Conservation (phyloP, 92 coral and sea anemone species). For the Pocillopora grandis region DNA sequence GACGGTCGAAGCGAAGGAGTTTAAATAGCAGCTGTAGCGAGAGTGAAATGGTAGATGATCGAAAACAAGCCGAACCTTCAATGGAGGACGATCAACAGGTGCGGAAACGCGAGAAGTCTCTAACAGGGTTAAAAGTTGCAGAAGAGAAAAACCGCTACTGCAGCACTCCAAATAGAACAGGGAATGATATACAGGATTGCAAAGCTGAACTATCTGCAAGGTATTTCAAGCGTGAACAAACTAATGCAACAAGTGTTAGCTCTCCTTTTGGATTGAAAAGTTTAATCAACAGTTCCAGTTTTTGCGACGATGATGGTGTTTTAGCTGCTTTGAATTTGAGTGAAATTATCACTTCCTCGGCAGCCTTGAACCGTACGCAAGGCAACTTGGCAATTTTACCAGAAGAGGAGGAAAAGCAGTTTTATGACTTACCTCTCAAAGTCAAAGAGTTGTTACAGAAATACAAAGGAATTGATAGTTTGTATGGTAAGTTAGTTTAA, state of each 20-base stretch:
- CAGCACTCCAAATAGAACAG: constrained; percentile 19
- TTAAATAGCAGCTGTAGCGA: constrained; percentile 13
- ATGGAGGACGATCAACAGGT: not conserved
- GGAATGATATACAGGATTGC: constrained; percentile 6
- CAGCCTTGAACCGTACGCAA: constrained; percentile 4
- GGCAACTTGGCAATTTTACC: not conserved
- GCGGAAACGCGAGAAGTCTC: not conserved
- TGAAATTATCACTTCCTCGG: constrained; percentile 54
- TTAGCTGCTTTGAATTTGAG: constrained; percentile 83
- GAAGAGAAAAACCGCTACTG: not conserved
- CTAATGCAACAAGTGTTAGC: not conserved
- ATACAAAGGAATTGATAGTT: constrained; percentile 78
- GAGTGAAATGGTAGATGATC: not conserved
- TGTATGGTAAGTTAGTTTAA: constrained; percentile 76
- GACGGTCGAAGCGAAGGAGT: constrained; percentile 15
- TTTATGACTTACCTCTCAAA: constrained; percentile 81
- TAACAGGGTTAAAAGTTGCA: not conserved
- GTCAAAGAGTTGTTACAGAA: constrained; percentile 74
- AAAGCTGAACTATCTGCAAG: not conserved
- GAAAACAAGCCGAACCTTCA: not conserved
- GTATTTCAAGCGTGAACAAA: not conserved
- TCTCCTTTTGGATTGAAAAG: constrained; percentile 5
- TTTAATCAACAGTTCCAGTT: constrained; percentile 25
- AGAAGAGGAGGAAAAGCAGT: constrained; percentile 30
- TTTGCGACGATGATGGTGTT: constrained; percentile 70